Base-by-base conservation (phyloP, 1,140 invertebrate genomes). In the Parasteatoda tepidariorum region DNA sequence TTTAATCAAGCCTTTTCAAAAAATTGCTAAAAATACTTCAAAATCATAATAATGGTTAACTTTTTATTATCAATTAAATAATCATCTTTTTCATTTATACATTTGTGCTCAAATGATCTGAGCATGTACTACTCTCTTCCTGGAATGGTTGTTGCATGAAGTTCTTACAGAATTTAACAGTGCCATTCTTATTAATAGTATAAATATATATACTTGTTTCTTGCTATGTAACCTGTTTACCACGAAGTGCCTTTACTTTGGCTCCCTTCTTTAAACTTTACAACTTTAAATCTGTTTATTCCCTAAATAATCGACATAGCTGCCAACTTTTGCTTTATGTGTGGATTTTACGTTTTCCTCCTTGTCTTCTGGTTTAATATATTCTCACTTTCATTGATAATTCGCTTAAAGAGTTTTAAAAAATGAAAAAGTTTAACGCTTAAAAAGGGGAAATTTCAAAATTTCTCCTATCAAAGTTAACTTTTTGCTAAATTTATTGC, bases 1-100 rank as follows among this genome's bases (percentile, higher is more conserved):
- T 89, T 91, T 97, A 84, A 95, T 97, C 87, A 93, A 95, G 86
- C 93, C 95, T 78, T 90, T 97, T 88, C 95, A 84, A 22, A 87
- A 83, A 71, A 81, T 76, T 66, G 68, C 79, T 61, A n/a, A n/a
- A n/a, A n/a, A n/a, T n/a, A 9, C n/a, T 22, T 24, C 57, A 61
- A 73, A 83, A 61, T 83, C 68, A 66, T 83, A 83, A 83, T 81
- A 33, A 6, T 54, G 26, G 54, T 48, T 41, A 26, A 75, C 38
- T 13, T n/a, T n/a, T n/a, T n/a, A 18, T 4, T 48, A 48, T 48
- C 9, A 48, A 48, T 48, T 18, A 48, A 48, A 48, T 48, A 18
- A 48, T 48, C 38, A 48, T 48, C 38, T 48, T 48, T 9, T 48
- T 48, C 38, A 48, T 48, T 48, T 13, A 9, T 13, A 33, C 6